phyloP scores from a whole-genome alignment of 2,797 vertebrate species.

The Danio choprae region DNA sequence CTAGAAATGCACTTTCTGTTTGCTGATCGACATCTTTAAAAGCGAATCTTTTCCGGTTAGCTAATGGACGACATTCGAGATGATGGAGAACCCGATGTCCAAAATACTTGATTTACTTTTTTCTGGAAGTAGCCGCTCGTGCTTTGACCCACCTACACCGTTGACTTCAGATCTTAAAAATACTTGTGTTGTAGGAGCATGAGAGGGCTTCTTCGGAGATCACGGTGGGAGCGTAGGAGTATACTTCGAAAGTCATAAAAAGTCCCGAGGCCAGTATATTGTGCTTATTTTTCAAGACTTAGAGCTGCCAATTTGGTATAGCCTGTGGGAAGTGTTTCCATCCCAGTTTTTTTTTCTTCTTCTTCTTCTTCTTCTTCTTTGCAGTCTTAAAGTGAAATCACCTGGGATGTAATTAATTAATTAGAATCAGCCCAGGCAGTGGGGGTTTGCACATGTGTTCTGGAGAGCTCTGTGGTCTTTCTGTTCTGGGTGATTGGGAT shows the following conservation, averaged over 20 bases:
- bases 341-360: slow-evolving; percentile 65
- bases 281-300: slow-evolving; percentile 59
- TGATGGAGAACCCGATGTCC: not conserved
- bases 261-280: slow-evolving; percentile 67
- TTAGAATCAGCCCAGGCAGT: slow-evolving; percentile 74
- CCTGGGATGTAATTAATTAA: slow-evolving; percentile 85
- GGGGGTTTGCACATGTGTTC: slow-evolving; percentile 70
- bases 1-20: not conserved
- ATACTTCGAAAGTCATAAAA: slow-evolving; percentile 57
- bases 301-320: slow-evolving; percentile 75
- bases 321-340: slow-evolving; percentile 70
- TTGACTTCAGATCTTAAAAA: slow-evolving; percentile 30
- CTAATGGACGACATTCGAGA: not conserved
- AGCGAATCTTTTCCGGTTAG: not conserved
- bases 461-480: slow-evolving; percentile 72
- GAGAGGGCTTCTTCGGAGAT: slow-evolving; percentile 64
- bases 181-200: slow-evolving; percentile 48
- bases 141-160: slow-evolving; percentile 1
- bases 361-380: slow-evolving; percentile 67
- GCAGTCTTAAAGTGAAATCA: slow-evolving; percentile 79
- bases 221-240: slow-evolving; percentile 67
- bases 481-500: slow-evolving; percentile 83
- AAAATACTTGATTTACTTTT: slow-evolving; percentile 11
- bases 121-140: slow-evolving; percentile 5
- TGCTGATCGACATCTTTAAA: not conserved